Conservation (phyloP, 2,797 vertebrate species). For the Leptodactylus fallax region DNA sequence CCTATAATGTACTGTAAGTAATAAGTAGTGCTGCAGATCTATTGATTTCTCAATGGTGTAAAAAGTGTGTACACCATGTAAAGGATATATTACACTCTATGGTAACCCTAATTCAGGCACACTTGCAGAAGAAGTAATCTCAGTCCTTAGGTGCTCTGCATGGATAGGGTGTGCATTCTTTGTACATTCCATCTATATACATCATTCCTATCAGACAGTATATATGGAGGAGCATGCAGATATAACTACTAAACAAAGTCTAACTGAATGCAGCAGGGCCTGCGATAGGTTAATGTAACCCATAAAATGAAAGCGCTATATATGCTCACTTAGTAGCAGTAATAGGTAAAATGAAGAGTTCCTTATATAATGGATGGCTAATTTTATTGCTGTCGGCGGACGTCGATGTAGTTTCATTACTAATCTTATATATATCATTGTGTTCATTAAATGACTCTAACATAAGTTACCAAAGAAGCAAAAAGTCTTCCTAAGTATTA, state of each 20-base stretch:
- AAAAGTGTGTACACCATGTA: not conserved
- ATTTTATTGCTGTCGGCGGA: not conserved
- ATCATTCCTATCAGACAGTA: too few relatives aligned
- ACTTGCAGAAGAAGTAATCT: too few relatives aligned
- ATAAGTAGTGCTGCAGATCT: not conserved
- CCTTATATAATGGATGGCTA: not conserved
- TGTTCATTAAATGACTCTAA: constrained; percentile 67
- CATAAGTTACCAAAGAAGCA: constrained; percentile 66
- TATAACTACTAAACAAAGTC: too few relatives aligned
- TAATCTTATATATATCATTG: constrained; percentile 54
- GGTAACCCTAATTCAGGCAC: too few relatives aligned
- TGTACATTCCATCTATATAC: too few relatives aligned
- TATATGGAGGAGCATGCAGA: too few relatives aligned
- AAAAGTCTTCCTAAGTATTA: constrained; percentile 67
- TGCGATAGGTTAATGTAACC: not conserved
- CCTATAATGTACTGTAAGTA: not conserved
- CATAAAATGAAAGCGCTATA: not conserved
- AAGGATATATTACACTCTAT: not conserved
- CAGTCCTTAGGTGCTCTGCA: too few relatives aligned
- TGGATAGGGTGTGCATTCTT: too few relatives aligned
- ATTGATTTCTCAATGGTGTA: not conserved
- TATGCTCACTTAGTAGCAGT: not conserved
- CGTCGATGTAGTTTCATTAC: not conserved
- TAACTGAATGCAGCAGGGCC: too few relatives aligned
- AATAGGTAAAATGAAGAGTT: not conserved